Evolutionary conservation across 2,113 vertebrate genomes (phyloP).

Genomic region (Antechinus flavipes): DNA sequence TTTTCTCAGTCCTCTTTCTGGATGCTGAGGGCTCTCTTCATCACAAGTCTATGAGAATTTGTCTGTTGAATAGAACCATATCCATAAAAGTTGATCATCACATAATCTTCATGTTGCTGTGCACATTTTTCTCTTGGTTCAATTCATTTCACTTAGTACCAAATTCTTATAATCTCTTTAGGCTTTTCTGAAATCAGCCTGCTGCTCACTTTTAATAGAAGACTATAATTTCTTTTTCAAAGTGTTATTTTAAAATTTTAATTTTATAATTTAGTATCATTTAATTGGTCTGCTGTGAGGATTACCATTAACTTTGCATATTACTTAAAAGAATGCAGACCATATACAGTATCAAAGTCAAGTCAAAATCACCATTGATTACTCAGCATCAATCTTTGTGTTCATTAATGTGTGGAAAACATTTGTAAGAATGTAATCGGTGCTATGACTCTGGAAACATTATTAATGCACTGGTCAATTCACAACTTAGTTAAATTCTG

Average conservation of each 20-base stretch:
- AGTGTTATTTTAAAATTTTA: constrained; percentile 11
- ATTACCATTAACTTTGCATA: constrained; percentile 39
- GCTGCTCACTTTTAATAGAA: no score
- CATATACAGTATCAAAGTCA: background rate
- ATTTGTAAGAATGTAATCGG: constrained; percentile 50
- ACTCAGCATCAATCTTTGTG: constrained; percentile 46
- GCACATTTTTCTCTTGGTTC: no score
- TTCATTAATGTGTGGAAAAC: constrained; percentile 31
- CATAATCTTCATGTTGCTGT: no score
- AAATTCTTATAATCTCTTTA: no score
- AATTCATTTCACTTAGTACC: no score
- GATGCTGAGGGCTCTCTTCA: no score
- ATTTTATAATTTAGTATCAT: constrained; percentile 7
- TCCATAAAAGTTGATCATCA: no score
- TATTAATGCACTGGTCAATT: background rate
- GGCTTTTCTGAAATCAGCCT: no score
- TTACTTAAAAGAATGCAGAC: constrained; percentile 19
- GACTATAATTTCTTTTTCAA: background rate
- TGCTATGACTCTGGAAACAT: background rate
- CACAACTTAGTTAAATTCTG: constrained; percentile 31
- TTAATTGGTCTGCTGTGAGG: background rate
- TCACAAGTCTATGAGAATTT: no score
- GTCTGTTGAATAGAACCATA: no score
- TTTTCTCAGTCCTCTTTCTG: no score
- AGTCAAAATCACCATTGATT: constrained; percentile 38